Base-by-base conservation (phyloP, 2,888 invertebrate species). In the Anarsia innoxiella region DNA sequence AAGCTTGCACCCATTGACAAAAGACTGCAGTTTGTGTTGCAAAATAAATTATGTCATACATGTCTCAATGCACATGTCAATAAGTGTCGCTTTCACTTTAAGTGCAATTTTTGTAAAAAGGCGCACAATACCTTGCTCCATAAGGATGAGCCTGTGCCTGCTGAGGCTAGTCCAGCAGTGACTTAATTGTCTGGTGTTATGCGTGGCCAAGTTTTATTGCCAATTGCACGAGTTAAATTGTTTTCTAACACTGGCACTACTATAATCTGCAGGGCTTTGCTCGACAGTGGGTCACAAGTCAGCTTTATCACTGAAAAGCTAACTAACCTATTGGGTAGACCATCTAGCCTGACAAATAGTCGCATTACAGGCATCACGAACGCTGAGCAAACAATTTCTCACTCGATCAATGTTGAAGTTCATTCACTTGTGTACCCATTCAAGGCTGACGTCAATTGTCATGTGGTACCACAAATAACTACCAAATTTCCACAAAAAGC, bases 91-190 rank as follows among this genome's bases (percentile, higher is more conserved):
- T 25, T 9, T 14, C 4, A 13, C 9, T 25, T 25, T 12, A 33
- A 10, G 12, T 33, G 33, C 9, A 2, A 2, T 2, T 1, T 2
- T 1, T 33, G 33, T 14, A 13, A 25, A 10, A 6, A 25, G 16
- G n/a, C 12, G 2, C 33, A 33, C 33, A 33, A 33, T 14, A 25
- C 33, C 10, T 15, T 33, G 2, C 10, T 33, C n/a, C 33, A 33
- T 33, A 2, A 12, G 4, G 6, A 2, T n/a, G 13, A 23, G n/a
- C 4, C 5, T 25, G 10, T n/a, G 13, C 4, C 5, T 25, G 10
- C 9, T 8, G n/a, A 25, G n/a, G 19, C 5, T 25, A 9, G 8
- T 25, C 25, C 2, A 2, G 13, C 23, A 2, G 25, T 25, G 4
- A n/a, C 25, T n/a, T 2, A 14, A 10, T 2, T 33, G 4, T 14